phyloP scores from a whole-genome alignment of 1,140 invertebrate genomes.

The Olivierus martensii region DNA sequence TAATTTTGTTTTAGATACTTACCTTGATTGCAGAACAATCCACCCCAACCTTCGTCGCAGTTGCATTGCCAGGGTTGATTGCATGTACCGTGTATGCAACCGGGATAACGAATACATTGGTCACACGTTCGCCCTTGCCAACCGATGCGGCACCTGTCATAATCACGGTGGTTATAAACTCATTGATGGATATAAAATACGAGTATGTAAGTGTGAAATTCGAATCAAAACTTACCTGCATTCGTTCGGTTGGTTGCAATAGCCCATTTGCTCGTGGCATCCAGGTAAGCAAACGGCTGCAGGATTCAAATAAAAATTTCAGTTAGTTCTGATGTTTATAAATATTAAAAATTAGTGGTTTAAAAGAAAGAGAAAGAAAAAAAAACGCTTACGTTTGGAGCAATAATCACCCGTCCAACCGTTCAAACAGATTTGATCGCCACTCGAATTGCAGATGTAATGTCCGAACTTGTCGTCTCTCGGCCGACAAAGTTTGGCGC shows the following conservation, averaged over 20 bases:
- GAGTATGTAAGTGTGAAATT: too few species aligned
- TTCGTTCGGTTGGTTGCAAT: slow-evolving; percentile 81
- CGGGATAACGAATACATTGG: slow-evolving; percentile 40
- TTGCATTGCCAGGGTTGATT: slow-evolving; percentile 39
- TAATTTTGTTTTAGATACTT: slow-evolving; percentile 15
- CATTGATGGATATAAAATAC: too few species aligned
- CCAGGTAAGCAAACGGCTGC: slow-evolving; percentile 75
- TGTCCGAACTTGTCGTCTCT: slow-evolving; percentile 86
- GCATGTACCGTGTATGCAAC: slow-evolving; percentile 41
- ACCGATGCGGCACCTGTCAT: slow-evolving; percentile 40
- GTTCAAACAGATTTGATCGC: slow-evolving; percentile 72
- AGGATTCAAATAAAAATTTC: too few species aligned
- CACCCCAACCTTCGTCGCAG: slow-evolving; percentile 67
- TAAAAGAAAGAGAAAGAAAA: too few species aligned
- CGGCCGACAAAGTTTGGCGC: slow-evolving; percentile 73
- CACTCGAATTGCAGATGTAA: slow-evolving; percentile 70
- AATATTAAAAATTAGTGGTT: too few species aligned
- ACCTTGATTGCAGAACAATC: slow-evolving; percentile 55
- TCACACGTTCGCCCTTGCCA: slow-evolving; percentile 39
- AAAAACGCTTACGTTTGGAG: slow-evolving; percentile 77
- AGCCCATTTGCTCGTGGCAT: slow-evolving; percentile 78
- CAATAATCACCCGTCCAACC: slow-evolving; percentile 89
- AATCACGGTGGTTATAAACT: slow-evolving; percentile 40
- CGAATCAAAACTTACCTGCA: slow-evolving; percentile 39
- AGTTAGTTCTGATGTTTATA: too few species aligned